Evolutionary conservation across 2,113 vertebrate genomes (phyloP), one percentile per base, ranked within the genome.

Genomic region (Podocnemis expansa): DNA sequence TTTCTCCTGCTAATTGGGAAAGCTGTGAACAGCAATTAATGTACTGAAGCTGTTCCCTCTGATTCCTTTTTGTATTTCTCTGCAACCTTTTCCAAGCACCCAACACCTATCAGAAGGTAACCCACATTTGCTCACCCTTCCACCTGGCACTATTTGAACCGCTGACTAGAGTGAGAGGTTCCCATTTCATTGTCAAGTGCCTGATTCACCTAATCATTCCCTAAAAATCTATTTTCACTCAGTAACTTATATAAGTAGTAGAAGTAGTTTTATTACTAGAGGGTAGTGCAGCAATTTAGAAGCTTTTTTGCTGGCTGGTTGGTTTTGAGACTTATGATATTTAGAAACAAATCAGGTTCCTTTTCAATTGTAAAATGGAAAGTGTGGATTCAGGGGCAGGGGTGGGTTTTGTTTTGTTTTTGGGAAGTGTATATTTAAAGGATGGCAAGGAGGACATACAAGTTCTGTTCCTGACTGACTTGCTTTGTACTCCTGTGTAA

Each of bases 221-320:
- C 19, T 38, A 17, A 31, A 10, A 19, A 3, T 4, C 16, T 0
- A 0, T 27, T 0, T 70, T n/a, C 11, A 2, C 29, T 49, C n/a
- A 21, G 4, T 25, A 1, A 1, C 16, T 11, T 9, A 5, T 8
- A 3, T 80, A 10, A 27, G 13, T 1, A 8, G 73, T 0, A 16
- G n/a, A 25, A 1, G 25, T n/a, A 70, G 25, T 10, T 4, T 70
- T 14, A 14, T 12, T 51, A 34, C 41, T 58, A 43, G n/a, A 21
- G 10, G n/a, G 34, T 17, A 45, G 2, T 55, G 7, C 4, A 34
- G 2, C 29, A 90, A 31, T n/a, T 6, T 67, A 14, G 11, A 3
- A 1, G 0, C 8, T 38, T 55, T 55, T 21, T 38, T 8, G 6
- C 10, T 47, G 47, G 6, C 10, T 47, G 47, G n/a, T n/a, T n/a